Conservation (phyloP, 1,140 invertebrate species). For the Drosophila repletoides region DNA sequence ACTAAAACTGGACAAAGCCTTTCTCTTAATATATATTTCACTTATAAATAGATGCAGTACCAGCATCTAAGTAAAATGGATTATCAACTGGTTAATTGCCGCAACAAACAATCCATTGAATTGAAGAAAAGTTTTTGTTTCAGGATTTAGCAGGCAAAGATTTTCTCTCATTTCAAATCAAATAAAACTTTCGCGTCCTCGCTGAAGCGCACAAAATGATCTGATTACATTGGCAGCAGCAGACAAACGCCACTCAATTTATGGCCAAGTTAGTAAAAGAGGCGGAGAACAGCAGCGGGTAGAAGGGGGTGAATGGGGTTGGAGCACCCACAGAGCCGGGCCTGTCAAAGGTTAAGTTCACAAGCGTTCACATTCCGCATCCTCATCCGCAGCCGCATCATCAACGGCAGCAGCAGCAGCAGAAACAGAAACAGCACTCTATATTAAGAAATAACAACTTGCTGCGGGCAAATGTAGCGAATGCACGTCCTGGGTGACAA, state of each 20-base stretch:
- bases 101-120: not conserved
- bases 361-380: not conserved
- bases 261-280: slow-evolving; percentile 13
- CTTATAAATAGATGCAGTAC: not conserved
- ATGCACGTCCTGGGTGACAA: slow-evolving; percentile 34
- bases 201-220: slow-evolving; percentile 37
- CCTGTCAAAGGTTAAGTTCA: slow-evolving; percentile 43
- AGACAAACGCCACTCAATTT: slow-evolving; percentile 41
- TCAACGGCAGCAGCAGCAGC: not conserved
- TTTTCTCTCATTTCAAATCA: slow-evolving; percentile 34
- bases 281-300: not conserved
- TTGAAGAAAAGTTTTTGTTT: not conserved
- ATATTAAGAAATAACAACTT: slow-evolving; percentile 79
- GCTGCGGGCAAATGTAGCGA: slow-evolving; percentile 36
- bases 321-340: not conserved
- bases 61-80: not conserved
- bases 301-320: not conserved
- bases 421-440: slow-evolving; percentile 38
- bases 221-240: slow-evolving; percentile 38
- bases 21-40: not conserved
- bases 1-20: no score
- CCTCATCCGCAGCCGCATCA: not conserved
- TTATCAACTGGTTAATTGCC: slow-evolving; percentile 31
- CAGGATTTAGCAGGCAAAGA: slow-evolving; percentile 17
- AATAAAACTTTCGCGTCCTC: slow-evolving; percentile 31